Evolutionary conservation across 2,113 vertebrate species (phyloP).

Genomic region (Sisor rabdophorus): DNA sequence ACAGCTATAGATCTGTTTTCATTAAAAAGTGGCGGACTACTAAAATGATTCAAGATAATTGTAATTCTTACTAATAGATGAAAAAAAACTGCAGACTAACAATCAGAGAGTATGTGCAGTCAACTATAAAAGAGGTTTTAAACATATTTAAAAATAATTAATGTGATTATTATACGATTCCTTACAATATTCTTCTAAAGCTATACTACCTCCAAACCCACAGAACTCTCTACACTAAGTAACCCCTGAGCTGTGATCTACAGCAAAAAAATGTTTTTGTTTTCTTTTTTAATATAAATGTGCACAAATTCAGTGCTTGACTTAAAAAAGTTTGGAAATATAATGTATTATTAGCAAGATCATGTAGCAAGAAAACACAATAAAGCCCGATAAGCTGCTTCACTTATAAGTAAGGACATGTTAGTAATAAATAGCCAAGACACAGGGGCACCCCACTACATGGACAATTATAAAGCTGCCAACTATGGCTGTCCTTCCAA

Average conservation of each 20-base stretch:
- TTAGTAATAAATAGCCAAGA: slow-evolving; percentile 4
- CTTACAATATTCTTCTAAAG: not conserved
- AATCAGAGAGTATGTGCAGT: not conserved
- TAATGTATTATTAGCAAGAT: not conserved
- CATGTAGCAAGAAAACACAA: not conserved
- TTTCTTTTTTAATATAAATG: not conserved
- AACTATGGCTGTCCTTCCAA: slow-evolving; percentile 35
- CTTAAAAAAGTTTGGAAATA: slow-evolving; percentile 20
- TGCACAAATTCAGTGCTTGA: not conserved
- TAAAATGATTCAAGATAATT: not conserved
- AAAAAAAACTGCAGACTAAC: not conserved
- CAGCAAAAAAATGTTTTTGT: too few species aligned
- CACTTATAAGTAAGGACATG: slow-evolving; percentile 20
- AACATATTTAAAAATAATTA: not conserved
- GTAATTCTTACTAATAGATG: not conserved
- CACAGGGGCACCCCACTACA: slow-evolving; percentile 11
- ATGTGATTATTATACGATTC: not conserved
- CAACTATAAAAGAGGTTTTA: not conserved
- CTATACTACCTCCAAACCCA: not conserved
- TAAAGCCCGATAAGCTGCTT: not conserved
- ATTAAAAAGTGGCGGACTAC: too few species aligned
- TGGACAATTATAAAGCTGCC: slow-evolving; percentile 13
- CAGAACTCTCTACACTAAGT: not conserved
- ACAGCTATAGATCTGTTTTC: too few species aligned
- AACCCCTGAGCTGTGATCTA: slow-evolving; percentile 1